Conservation (phyloP, 53 echinoderm and acorn worm species). For the Henricia sp. region DNA sequence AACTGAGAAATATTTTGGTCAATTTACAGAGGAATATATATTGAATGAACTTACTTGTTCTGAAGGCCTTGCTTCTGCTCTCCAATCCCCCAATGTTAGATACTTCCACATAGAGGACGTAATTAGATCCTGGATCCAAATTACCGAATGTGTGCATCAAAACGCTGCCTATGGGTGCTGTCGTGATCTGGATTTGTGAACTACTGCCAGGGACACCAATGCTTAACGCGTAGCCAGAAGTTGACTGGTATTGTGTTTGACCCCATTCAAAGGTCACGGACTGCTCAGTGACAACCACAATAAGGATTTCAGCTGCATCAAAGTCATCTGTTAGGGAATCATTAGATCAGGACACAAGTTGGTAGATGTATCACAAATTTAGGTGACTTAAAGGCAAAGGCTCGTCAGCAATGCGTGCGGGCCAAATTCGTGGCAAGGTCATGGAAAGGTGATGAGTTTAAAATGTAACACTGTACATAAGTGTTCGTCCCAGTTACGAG, state of each 20-base stretch:
- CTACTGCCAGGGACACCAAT: neutral
- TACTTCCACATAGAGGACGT: conserved; percentile 37
- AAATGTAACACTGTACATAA: too few relatives aligned
- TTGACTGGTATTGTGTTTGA: conserved; percentile 11
- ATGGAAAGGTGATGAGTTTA: too few relatives aligned
- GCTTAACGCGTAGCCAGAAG: conserved; percentile 26
- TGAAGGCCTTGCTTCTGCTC: conserved; percentile 17
- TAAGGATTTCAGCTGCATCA: conserved; percentile 52
- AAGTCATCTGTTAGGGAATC: conserved; percentile 20
- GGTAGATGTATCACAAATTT: too few relatives aligned
- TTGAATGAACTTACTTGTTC: conserved; percentile 25
- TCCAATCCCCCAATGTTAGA: conserved; percentile 43
- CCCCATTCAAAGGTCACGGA: conserved; percentile 62
- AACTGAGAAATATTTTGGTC: too few relatives aligned
- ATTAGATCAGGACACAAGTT: neutral
- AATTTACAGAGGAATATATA: too few relatives aligned
- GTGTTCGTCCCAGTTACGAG: neutral
- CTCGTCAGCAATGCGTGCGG: too few relatives aligned
- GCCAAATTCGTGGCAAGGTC: too few relatives aligned
- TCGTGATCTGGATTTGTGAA: neutral
- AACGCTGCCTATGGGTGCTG: neutral
- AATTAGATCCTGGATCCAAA: conserved; percentile 42
- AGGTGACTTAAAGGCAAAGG: too few relatives aligned
- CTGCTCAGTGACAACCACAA: conserved; percentile 11
- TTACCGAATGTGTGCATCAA: conserved; percentile 49